A percentile compares a stretch with the other conserved stretches of the same genome.
These are phyloP conservation scores for Sebastiscus tertius DNA, from an alignment of 2,797 vertebrate species.

Conservation along the genomic window DNA sequence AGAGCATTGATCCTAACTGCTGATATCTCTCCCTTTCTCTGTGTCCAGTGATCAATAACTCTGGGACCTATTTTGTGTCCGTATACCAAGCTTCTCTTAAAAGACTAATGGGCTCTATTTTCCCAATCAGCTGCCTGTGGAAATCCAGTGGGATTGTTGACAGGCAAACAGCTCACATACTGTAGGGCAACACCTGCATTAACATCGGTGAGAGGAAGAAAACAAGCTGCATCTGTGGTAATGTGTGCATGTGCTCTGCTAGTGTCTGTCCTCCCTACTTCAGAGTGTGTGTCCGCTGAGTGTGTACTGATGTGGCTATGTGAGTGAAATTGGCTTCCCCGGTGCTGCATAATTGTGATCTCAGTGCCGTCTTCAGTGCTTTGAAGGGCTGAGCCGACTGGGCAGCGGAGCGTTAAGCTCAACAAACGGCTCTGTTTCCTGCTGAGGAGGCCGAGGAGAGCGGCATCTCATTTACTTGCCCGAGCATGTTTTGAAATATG, in stretches of 20 bases:
- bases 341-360: conserved; percentile 65
- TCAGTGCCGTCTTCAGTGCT: conserved; percentile 54
- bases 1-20: conserved; percentile 54
- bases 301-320: conserved; percentile 41
- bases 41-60: conserved; percentile 62
- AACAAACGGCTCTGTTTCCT: conserved; percentile 69
- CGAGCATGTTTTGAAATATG: conserved; percentile 60
- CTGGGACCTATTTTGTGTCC: conserved; percentile 44
- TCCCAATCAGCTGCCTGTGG: conserved; percentile 48
- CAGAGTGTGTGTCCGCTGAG: conserved; percentile 18
- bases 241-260: background rate
- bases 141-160: conserved; percentile 43
- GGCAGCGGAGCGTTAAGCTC: conserved; percentile 60
- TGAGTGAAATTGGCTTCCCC: conserved; percentile 56
- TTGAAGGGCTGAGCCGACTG: conserved; percentile 60
- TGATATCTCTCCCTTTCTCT: conserved; percentile 37
- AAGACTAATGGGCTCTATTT: conserved; percentile 66
- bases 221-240: conserved; percentile 3
- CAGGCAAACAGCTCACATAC: conserved; percentile 1
- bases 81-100: conserved; percentile 21
- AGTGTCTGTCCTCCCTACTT: conserved; percentile 15
- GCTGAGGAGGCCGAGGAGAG: conserved; percentile 59
- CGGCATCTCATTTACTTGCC: conserved; percentile 61
- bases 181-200: conserved; percentile 13
- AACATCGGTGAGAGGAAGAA: background rate